phyloP scores from a whole-genome alignment of 2,888 invertebrate genomes.

The Crioceris asparagi region DNA sequence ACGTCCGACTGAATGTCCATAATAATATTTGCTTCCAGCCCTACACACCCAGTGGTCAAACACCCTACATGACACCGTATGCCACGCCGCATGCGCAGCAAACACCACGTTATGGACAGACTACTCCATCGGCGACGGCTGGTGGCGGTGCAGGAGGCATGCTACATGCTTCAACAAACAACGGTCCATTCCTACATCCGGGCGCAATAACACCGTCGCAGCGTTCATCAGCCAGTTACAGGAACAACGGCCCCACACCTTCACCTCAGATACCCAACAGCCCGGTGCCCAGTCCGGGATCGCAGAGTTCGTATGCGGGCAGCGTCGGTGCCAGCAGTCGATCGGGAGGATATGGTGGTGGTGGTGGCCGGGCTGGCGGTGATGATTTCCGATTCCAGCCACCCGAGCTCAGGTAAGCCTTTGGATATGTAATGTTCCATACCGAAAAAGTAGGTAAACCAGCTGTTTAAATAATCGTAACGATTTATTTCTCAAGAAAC shows the following conservation, averaged over 20 bases:
- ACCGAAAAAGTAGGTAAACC: too few species aligned
- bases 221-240: conserved; percentile 31
- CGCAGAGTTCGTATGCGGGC: conserved; percentile 23
- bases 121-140: too few species aligned
- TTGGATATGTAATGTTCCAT: too few species aligned
- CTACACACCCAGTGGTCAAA: conserved; percentile 85
- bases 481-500: too few species aligned
- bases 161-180: conserved; percentile 32
- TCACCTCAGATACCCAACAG: conserved; percentile 30
- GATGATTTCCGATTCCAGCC: conserved; percentile 9
- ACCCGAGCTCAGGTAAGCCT: conserved; percentile 3
- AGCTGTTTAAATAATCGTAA: too few species aligned
- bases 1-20: too few species aligned
- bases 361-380: not conserved
- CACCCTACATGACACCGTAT: conserved; percentile 90
- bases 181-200: conserved; percentile 48
- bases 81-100: conserved; percentile 58
- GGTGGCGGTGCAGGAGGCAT: conserved; percentile 41
- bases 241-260: conserved; percentile 26
- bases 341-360: conserved; percentile 4
- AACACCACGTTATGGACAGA: conserved; percentile 50
- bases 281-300: conserved; percentile 30
- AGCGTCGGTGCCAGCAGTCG: conserved; percentile 9
- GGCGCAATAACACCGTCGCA: conserved; percentile 42
- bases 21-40: too few species aligned